Base-by-base conservation (phyloP, 2,888 invertebrate species). In the Spisula solida region DNA sequence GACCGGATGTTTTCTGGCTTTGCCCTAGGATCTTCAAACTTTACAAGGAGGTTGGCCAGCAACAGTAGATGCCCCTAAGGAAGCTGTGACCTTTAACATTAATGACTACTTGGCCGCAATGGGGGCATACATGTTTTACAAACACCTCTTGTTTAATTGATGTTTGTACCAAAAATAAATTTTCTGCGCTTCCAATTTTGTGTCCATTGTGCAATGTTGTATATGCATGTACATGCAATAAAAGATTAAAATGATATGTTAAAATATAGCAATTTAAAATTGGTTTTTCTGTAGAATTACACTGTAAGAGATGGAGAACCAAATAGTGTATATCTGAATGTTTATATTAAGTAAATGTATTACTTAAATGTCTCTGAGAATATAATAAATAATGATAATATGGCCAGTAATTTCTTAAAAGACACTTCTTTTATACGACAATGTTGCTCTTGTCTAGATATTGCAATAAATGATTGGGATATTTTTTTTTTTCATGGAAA, bases 121-220 rank as follows among this genome's bases (percentile, higher is more conserved):
- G n/a, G n/a, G n/a, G n/a, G n/a, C n/a, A n/a, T n/a, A n/a, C n/a
- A n/a, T n/a, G n/a, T n/a, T n/a, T n/a, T n/a, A n/a, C n/a, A n/a
- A n/a, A n/a, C n/a, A n/a, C n/a, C n/a, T n/a, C n/a, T n/a, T n/a
- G n/a, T n/a, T n/a, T n/a, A n/a, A n/a, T n/a, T n/a, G n/a, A 55
- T 55, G 55, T 16, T 2, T 18, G 14, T 18, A 55, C 18, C 2
- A 18, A 4, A 55, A 14, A 18, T n/a, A 18, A 55, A 20, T 60
- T 60, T 60, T 51, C 51, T 20, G 60, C 60, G n/a, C 60, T 66
- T 66, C 60, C 60, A 66, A 25, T 60, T 60, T 60, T n/a, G 60
- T n/a, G 25, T 25, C 60, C 60, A 14, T 66, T 66, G 60, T 66
- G 60, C 60, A 66, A 66, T 66, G 60, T 25, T 66, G 56, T 56